phyloP scores from a whole-genome alignment of 2,113 vertebrate species.

The Paralichthys olivaceus region DNA sequence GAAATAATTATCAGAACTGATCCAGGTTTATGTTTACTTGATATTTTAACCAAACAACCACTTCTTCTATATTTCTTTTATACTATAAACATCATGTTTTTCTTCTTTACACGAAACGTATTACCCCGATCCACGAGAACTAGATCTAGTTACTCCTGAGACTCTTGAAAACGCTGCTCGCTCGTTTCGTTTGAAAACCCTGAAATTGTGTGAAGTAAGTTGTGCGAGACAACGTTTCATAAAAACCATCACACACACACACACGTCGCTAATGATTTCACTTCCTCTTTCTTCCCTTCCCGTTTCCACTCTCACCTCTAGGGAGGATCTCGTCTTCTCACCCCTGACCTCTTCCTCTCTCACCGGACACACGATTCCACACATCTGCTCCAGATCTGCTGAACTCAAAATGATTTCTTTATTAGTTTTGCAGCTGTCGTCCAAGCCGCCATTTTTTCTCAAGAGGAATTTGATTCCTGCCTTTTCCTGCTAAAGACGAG shows the following conservation, averaged over 20 bases:
- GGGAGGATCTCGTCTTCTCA: conserved; percentile 9
- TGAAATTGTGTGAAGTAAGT: too few species aligned
- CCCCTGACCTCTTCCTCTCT: conserved; percentile 30
- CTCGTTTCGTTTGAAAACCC: too few species aligned
- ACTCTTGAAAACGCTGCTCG: too few species aligned
- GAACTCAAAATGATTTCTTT: conserved; percentile 36
- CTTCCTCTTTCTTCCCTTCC: not conserved
- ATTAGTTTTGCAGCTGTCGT: not conserved
- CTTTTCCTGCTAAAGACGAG: not conserved
- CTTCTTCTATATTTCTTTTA: too few species aligned
- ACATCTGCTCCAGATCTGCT: accelerated
- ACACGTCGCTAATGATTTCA: not conserved
- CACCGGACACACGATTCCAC: not conserved
- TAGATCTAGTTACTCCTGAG: too few species aligned
- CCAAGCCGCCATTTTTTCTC: conserved; percentile 32
- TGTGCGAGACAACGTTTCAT: too few species aligned
- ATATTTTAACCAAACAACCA: not conserved
- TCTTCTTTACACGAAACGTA: too few species aligned
- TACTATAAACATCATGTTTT: too few species aligned
- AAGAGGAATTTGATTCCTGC: conserved; percentile 13
- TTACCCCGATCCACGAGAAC: too few species aligned
- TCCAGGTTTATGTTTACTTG: too few species aligned
- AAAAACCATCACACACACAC: too few species aligned
- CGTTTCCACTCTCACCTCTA: not conserved
- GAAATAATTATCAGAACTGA: too few species aligned